phyloP scores from a whole-genome alignment of 2,888 invertebrate genomes.

The Alentia gelatinosa region DNA sequence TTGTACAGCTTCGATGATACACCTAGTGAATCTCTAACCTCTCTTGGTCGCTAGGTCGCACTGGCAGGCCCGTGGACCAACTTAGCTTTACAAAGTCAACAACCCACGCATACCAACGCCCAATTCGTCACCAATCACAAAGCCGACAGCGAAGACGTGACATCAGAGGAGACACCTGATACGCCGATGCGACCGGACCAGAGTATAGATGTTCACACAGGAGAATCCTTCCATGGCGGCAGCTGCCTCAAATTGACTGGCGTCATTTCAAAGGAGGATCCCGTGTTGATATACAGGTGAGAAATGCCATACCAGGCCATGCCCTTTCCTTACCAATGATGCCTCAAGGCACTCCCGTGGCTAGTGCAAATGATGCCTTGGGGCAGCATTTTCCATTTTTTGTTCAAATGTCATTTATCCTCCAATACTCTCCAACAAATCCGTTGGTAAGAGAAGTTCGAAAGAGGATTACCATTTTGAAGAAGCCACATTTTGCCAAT shows the following conservation, averaged over 20 bases:
- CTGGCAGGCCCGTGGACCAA: slow-evolving; percentile 57
- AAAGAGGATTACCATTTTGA: no score
- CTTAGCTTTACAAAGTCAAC: slow-evolving; percentile 58
- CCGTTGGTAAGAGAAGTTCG: no score
- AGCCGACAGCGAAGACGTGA: neutral
- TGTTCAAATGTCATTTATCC: no score
- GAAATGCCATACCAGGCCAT: no score
- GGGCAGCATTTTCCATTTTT: no score
- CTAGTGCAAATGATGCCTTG: no score
- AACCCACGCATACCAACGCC: slow-evolving; percentile 46
- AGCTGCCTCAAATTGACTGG: slow-evolving; percentile 49
- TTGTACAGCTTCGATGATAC: no score
- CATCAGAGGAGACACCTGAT: neutral
- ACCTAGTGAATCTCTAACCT: no score
- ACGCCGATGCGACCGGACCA: neutral
- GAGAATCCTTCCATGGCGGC: slow-evolving; percentile 46
- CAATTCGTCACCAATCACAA: neutral
- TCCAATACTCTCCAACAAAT: no score
- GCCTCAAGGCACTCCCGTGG: no score
- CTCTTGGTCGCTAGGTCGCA: slow-evolving; percentile 44
- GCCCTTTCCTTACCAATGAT: no score
- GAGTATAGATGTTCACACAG: neutral
- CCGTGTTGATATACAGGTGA: neutral
- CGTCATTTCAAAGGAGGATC: neutral
- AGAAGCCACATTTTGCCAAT: no score